Evolutionary conservation across 2,113 vertebrate genomes (phyloP).

Genomic region (Labrus mixtus): DNA sequence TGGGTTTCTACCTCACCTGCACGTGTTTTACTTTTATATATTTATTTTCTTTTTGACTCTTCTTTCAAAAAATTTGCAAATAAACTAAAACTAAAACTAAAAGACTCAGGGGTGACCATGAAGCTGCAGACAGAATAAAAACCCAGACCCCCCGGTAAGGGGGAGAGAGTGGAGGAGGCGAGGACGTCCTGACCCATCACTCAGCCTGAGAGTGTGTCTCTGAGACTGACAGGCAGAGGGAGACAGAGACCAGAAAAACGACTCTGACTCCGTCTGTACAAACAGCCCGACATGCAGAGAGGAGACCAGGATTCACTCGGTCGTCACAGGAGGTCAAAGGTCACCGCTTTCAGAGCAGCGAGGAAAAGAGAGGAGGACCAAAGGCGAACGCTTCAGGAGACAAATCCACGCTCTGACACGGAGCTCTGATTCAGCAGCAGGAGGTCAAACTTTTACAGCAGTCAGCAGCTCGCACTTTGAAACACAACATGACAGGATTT

Average conservation of each 20-base stretch:
- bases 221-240: slow-evolving; percentile 67
- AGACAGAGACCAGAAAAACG: slow-evolving; percentile 78
- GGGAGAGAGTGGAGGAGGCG: background rate
- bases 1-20: too few species aligned
- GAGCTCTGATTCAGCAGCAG: background rate
- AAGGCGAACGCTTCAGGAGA: background rate
- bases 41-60: too few species aligned
- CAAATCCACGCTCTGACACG: background rate
- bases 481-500: background rate
- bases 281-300: slow-evolving; percentile 5
- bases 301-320: background rate
- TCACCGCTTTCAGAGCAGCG: background rate
- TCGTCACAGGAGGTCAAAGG: slow-evolving; percentile 11
- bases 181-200: background rate
- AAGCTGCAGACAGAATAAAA: too few species aligned
- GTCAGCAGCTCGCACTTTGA: background rate
- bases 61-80: too few species aligned
- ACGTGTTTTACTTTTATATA: too few species aligned
- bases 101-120: too few species aligned
- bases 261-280: background rate
- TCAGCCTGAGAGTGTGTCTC: background rate
- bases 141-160: too few species aligned
- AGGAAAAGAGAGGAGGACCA: background rate
- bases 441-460: background rate
- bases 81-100: too few species aligned